Percentiles rank a stretch among this genome's conserved stretches.
Evolutionary conservation across 2,888 invertebrate species (phyloP).

Genomic region (Tuta absoluta): DNA sequence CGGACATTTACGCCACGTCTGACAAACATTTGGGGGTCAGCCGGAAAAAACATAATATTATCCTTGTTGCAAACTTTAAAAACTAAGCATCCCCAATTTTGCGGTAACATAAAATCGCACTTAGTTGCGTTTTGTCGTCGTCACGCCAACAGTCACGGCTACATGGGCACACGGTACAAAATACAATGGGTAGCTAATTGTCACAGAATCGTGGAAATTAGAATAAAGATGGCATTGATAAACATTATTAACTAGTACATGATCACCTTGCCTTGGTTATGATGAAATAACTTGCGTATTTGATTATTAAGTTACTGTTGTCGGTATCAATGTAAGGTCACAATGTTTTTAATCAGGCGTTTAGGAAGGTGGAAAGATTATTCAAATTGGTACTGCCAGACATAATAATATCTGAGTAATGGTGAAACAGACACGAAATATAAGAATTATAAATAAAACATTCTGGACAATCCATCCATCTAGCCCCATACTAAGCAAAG

Average conservation of each 20-base stretch:
- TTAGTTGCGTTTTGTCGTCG: background rate
- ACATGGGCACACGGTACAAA: background rate
- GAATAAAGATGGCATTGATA: conserved; percentile 14
- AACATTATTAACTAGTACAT: background rate
- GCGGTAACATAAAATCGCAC: background rate
- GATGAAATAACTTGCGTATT: background rate
- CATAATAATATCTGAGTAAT: no score
- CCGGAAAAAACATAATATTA: no score
- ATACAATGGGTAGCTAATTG: conserved; percentile 11
- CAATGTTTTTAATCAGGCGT: no score
- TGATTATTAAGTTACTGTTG: background rate
- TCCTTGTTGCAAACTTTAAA: background rate
- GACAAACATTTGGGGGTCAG: no score
- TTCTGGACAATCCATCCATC: no score
- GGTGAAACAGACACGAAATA: no score
- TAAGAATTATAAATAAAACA: no score
- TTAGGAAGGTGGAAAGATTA: no score
- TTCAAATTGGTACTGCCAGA: no score
- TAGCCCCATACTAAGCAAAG: no score
- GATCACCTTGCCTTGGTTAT: background rate
- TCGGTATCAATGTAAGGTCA: no score
- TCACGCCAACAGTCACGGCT: background rate
- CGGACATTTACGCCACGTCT: no score
- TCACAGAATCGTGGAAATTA: conserved; percentile 4
- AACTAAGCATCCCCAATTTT: background rate